Evolutionary conservation across 2,888 invertebrate genomes (phyloP), one percentile per base, ranked within the genome.

Genomic region (Anoplius nigerrimus): DNA sequence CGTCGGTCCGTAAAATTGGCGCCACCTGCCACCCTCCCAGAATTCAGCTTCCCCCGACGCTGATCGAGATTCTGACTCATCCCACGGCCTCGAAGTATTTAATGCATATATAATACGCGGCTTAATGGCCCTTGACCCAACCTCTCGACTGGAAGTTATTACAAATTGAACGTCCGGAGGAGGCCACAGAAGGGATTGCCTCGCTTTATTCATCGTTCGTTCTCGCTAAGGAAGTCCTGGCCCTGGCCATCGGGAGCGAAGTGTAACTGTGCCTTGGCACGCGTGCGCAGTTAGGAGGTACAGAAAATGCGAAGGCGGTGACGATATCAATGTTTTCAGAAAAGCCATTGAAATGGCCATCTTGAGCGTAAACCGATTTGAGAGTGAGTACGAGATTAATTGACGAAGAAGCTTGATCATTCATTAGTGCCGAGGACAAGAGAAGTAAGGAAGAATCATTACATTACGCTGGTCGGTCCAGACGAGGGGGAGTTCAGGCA

Each of bases 1-100:
- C 88, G 85, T 81, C 82, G 88, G 86, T 82, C 87, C 88, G 88
- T 88, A 86, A 89, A 89, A 89, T 89, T 89, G 83, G 84, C 83
- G 88, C 88, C 88, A 89, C 88, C 88, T 89, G 88, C 86, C 88
- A 87, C 88, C 88, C 85, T 83, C 80, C 69, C 70, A 68, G 68
- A 79, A 82, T 82, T 76, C 78, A 52, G 63, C 62, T 66, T 71
- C 66, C 66, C 71, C 67, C 64, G 62, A 68, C 59, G 62, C 61
- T 51, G 43, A 71, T 67, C 62, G 63, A 71, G 76, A 76, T 76
- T 76, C 75, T 72, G 74, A 71, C 70, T 78, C 81, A 72, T 81
- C 78, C 76, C 75, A 71, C 66, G 74, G 74, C 62, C 69, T 43
- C 66, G 53, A 20, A 72, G 75, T 80, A 74, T 84, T 86, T 85